Conservation (phyloP, 2,113 vertebrate genomes). For the Cryptoleucopteryx plumbea region DNA sequence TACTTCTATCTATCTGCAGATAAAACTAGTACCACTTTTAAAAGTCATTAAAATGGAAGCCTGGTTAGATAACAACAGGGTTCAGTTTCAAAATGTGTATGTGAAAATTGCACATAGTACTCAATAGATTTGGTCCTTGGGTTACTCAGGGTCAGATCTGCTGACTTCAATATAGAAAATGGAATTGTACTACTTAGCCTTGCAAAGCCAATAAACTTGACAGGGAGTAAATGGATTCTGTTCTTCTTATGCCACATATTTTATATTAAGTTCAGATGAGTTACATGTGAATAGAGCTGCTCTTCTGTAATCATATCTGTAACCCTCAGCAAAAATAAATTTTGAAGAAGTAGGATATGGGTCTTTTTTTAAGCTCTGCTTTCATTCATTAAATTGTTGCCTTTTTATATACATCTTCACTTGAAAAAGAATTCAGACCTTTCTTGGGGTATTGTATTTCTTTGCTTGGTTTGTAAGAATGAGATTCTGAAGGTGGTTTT, state of each 20-base stretch:
- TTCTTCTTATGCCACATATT: not conserved
- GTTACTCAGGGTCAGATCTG: not conserved
- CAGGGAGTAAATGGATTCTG: not conserved
- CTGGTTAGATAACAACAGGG: not conserved
- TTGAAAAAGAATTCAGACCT: not conserved
- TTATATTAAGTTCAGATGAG: not conserved
- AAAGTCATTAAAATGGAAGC: not conserved
- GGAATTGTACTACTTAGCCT: not conserved
- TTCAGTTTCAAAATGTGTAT: not conserved
- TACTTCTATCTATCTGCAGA: not conserved
- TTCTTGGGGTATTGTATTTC: not conserved
- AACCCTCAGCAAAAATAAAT: not conserved
- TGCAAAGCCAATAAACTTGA: not conserved
- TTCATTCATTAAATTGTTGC: not conserved
- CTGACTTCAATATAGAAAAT: not conserved
- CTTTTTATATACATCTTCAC: not conserved
- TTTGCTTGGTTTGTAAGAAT: not conserved
- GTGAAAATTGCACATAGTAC: not conserved
- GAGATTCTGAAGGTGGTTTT: not conserved
- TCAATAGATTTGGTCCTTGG: not conserved
- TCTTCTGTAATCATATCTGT: not conserved
- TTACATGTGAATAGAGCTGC: not conserved
- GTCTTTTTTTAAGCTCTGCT: not conserved
- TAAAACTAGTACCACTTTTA: not conserved
- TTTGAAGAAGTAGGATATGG: not conserved